phyloP scores from a whole-genome alignment of 2,113 vertebrate genomes.

The Prionailurus bengalensis region DNA sequence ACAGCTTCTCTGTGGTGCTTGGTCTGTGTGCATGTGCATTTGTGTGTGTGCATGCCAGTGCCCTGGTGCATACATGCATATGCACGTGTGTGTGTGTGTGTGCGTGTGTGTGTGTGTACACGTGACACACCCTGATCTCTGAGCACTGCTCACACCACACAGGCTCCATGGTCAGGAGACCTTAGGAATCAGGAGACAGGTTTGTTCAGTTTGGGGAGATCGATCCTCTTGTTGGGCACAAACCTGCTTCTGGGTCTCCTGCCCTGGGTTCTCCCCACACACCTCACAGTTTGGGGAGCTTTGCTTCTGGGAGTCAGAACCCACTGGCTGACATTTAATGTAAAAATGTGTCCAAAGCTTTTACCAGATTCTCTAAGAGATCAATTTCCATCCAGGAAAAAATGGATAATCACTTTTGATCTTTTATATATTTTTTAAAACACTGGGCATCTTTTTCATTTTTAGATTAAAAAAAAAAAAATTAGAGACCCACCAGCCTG shows the following conservation, averaged over 20 bases:
- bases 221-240: neutral
- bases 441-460: neutral
- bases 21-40: neutral
- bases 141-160: neutral
- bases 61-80: rapidly evolving
- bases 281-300: neutral
- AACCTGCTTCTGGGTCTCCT: neutral
- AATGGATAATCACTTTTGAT: neutral
- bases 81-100: neutral
- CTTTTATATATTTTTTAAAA: neutral
- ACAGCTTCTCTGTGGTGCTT: neutral
- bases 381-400: neutral
- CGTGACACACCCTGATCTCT: neutral
- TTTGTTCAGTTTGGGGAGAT: neutral
- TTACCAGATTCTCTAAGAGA: neutral
- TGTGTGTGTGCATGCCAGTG: neutral
- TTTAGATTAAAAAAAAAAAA: neutral
- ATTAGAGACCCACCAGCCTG: neutral
- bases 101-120: too few species aligned
- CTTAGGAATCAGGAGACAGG: neutral
- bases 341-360: neutral
- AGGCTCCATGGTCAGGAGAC: neutral
- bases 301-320: neutral
- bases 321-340: neutral
- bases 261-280: neutral